A percentile compares a stretch with the other conserved stretches of the same genome.
phyloP scores from a whole-genome alignment of 2,113 vertebrate genomes.

The Todiramphus saurophagus region DNA sequence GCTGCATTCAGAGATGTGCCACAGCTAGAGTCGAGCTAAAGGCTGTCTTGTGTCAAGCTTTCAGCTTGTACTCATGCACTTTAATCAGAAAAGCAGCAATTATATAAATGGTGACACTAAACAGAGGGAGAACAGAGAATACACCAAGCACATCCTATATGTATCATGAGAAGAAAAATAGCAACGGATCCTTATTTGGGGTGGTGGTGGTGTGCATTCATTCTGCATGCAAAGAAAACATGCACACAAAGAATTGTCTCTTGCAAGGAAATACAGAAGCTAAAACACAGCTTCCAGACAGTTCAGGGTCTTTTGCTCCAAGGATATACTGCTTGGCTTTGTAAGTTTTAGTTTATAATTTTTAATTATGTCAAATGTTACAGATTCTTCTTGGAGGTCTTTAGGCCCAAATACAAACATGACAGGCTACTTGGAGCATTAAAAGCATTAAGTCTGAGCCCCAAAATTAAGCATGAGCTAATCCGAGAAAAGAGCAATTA shows the following conservation, averaged over 20 bases:
- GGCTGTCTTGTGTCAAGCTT: not conserved
- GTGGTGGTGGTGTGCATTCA: not conserved
- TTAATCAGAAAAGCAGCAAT: slow-evolving; percentile 20
- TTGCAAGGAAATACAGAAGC: not conserved
- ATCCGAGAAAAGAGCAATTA: not conserved
- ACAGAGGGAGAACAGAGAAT: not conserved
- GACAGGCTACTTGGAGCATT: not conserved
- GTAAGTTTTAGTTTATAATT: not conserved
- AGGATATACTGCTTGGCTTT: not conserved
- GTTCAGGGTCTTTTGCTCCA: not conserved
- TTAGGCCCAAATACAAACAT: not conserved
- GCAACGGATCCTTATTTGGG: not conserved
- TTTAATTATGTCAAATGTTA: not conserved
- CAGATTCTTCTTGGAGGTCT: not conserved
- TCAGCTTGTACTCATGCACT: not conserved
- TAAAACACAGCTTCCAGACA: not conserved
- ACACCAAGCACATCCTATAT: not conserved
- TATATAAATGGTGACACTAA: not conserved
- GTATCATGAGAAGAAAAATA: not conserved
- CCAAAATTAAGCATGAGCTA: not conserved
- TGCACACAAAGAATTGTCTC: not conserved
- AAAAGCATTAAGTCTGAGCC: not conserved
- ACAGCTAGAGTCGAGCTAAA: not conserved
- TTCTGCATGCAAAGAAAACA: not conserved
- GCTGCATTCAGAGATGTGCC: not conserved